A percentile compares a stretch with the other conserved stretches of the same genome.
Conservation (phyloP, 2,113 vertebrate species). For the Dendropsophus ebraccatus region DNA sequence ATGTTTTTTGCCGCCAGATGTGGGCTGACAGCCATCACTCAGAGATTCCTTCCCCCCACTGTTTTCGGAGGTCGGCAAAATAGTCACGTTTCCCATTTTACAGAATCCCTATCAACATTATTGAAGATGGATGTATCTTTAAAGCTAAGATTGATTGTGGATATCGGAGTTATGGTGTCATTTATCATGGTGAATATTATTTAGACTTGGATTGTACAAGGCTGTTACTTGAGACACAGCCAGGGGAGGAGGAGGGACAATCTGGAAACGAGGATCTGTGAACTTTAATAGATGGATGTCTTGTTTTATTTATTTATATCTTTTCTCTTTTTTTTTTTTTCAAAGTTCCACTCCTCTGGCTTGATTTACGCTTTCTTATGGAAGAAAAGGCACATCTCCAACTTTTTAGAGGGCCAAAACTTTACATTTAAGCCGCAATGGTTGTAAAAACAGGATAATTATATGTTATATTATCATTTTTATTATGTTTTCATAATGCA, state of each 20-base stretch:
- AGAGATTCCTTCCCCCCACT: slow-evolving; percentile 78
- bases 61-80: slow-evolving; percentile 82
- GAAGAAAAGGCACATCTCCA: slow-evolving; percentile 3
- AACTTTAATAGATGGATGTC: slow-evolving; percentile 90
- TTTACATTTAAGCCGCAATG: not conserved
- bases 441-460: no score
- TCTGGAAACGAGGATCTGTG: slow-evolving; percentile 83
- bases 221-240: slow-evolving; percentile 91
- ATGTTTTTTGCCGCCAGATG: slow-evolving; percentile 94
- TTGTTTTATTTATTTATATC: slow-evolving; percentile 65
- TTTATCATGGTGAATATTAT: slow-evolving; percentile 98
- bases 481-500: not conserved
- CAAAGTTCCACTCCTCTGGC: slow-evolving; percentile 78
- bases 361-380: slow-evolving; percentile 75
- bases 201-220: slow-evolving; percentile 95
- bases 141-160: slow-evolving; percentile 99
- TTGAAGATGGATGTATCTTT: slow-evolving; percentile 99
- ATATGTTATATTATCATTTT: not conserved
- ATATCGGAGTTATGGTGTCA: slow-evolving; percentile 97
- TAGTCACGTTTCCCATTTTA: slow-evolving; percentile 90
- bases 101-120: slow-evolving; percentile 97
- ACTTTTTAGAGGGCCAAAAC: not conserved
- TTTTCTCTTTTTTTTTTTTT: slow-evolving; percentile 56
- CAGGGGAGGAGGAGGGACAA: slow-evolving; percentile 84
- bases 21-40: slow-evolving; percentile 99